Evolutionary conservation across 2,113 vertebrate species (phyloP).

Genomic region (Phrynosoma blainvillii): DNA sequence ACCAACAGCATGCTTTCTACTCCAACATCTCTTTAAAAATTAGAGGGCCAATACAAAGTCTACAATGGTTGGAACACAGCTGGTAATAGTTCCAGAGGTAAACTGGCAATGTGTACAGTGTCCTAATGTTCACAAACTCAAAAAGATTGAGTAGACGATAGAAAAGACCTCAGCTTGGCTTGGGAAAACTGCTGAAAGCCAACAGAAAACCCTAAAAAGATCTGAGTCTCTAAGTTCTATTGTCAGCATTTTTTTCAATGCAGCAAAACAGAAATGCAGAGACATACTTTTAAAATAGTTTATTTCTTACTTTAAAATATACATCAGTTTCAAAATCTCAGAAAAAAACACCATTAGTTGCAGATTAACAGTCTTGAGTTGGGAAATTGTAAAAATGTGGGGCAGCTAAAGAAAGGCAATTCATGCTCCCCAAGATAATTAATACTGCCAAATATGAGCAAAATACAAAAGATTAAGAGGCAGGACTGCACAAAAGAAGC

Average conservation of each 20-base stretch:
- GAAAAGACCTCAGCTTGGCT: neutral
- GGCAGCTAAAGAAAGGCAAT: slow-evolving; percentile 25
- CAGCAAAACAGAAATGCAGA: neutral
- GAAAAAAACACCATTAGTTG: slow-evolving; percentile 81
- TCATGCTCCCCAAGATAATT: slow-evolving; percentile 49
- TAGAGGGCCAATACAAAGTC: neutral
- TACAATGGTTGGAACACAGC: neutral
- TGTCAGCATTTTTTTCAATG: too few relatives aligned
- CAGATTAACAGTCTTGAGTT: slow-evolving; percentile 88
- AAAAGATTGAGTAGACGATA: neutral
- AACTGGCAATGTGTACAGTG: neutral
- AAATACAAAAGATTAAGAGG: slow-evolving; percentile 18
- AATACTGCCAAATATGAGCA: slow-evolving; percentile 46
- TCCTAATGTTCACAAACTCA: neutral
- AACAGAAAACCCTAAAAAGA: accelerated
- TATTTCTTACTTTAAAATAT: slow-evolving; percentile 96
- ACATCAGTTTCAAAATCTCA: slow-evolving; percentile 88
- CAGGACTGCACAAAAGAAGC: accelerated
- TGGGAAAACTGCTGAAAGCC: neutral
- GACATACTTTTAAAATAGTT: slow-evolving; percentile 91
- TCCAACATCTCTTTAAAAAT: neutral
- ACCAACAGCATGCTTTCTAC: neutral
- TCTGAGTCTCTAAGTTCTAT: accelerated
- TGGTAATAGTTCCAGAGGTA: neutral
- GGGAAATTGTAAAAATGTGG: slow-evolving; percentile 47